These are phyloP conservation scores for Molothrus aeneus DNA, from an alignment of 2,797 vertebrate genomes.

Conservation along the genomic window DNA sequence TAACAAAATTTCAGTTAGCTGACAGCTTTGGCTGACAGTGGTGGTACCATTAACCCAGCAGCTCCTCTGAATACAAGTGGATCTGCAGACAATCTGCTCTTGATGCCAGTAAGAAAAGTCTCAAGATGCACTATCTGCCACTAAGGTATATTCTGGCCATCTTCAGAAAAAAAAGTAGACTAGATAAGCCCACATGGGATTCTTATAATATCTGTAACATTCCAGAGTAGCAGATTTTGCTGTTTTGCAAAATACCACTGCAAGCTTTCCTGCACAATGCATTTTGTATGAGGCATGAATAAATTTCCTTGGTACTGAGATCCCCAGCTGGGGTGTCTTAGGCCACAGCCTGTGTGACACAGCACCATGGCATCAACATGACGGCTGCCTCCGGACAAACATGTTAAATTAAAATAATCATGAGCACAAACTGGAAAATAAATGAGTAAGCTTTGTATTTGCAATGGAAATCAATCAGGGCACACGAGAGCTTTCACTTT, in stretches of 20 bases:
- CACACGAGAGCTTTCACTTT: neutral
- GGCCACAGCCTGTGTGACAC: slow-evolving; percentile 22
- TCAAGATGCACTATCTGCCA: neutral
- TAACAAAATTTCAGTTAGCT: neutral
- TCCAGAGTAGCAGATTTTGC: slow-evolving; percentile 26
- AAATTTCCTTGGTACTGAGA: slow-evolving; percentile 4
- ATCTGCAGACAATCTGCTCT: neutral
- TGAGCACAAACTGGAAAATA: slow-evolving; percentile 29
- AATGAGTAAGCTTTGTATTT: slow-evolving; percentile 47
- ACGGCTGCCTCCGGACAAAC: neutral
- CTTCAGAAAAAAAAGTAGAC: neutral
- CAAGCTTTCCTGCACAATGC: neutral
- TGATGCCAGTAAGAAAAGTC: neutral
- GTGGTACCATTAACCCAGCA: neutral
- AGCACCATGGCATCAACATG: slow-evolving; percentile 27
- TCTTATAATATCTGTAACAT: slow-evolving; percentile 34
- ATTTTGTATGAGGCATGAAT: slow-evolving; percentile 19
- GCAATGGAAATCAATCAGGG: slow-evolving; percentile 53
- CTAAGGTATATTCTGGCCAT: neutral
- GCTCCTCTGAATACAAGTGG: neutral
- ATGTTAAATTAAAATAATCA: slow-evolving; percentile 54
- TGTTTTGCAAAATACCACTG: slow-evolving; percentile 21
- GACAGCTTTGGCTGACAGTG: neutral
- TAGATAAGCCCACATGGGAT: neutral
- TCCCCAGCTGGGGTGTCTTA: slow-evolving; percentile 28